Base-by-base conservation (phyloP, 2,888 invertebrate species). In the Synanthedon tipuliformis region DNA sequence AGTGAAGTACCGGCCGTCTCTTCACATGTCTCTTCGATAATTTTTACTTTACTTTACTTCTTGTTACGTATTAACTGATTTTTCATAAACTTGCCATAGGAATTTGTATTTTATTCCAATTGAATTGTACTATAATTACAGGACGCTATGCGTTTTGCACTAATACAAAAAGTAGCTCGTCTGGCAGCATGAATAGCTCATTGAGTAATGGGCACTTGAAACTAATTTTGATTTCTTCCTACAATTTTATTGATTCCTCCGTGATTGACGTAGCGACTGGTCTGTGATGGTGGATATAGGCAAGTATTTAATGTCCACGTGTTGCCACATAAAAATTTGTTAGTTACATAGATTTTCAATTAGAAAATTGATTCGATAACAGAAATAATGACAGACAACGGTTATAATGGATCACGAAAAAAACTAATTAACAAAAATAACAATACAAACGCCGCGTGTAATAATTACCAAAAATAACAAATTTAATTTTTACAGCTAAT, bases 1-100 rank as follows among this genome's bases (percentile, higher is more conserved):
- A 87, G 84, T 86, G 85, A 83, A 84, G 87, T 84, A 85, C 83
- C 73, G 76, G 77, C 77, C 80, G 84, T 80, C 80, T 85, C 81
- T 81, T 83, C 87, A 83, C 84, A 85, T 85, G 83, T 83, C 82
- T 77, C 75, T 79, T 78, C 75, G 68, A 71, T 74, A 68, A 63
- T 34, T 13, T 13, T 58, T 66, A 71, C n/a, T n/a, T n/a, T 70
- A 73, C 71, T 70, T 74, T 75, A 72, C 69, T 74, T 76, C 81
- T 81, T 15, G 45, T 78, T 78, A 73, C 74, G 77, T 74, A 77
- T 77, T 73, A 34, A 34, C 34, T 3, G 34, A 8, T 34, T 34
- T 34, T 34, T 34, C 10, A 34, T 34, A 34, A 34, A 34, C 8
- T 34, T 10, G 34, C 34, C 8, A 34, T 10, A 34, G 8, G 10